Evolutionary conservation across 2,113 vertebrate species (phyloP).

Genomic region (Entomyzon cyanotis): DNA sequence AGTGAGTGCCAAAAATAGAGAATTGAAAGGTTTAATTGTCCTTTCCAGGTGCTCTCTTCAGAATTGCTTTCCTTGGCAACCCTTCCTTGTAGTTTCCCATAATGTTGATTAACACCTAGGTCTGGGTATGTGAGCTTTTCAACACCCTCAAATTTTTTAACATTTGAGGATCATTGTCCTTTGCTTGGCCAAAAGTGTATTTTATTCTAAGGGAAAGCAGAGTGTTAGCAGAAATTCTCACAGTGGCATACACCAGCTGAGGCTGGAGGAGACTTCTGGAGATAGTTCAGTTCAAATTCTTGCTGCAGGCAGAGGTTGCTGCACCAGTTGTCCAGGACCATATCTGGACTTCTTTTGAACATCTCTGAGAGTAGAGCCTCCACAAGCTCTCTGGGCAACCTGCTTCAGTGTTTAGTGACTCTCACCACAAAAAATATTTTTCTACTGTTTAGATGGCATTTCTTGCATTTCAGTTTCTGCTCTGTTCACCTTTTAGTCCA

Average conservation of each 20-base stretch:
- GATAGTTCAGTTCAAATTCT: neutral
- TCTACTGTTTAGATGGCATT: neutral
- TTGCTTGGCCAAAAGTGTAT: neutral
- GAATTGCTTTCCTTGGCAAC: conserved; percentile 32
- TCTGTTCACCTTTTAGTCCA: neutral
- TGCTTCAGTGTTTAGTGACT: neutral
- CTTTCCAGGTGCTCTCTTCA: conserved; percentile 45
- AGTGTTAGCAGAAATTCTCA: neutral
- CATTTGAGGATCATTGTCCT: neutral
- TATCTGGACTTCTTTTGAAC: neutral
- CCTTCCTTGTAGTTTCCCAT: neutral
- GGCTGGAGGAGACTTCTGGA: neutral
- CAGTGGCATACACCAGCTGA: neutral
- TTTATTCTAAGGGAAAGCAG: neutral
- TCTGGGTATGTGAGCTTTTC: neutral
- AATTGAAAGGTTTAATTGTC: conserved; percentile 13
- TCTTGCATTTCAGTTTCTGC: neutral
- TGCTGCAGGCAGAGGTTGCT: neutral
- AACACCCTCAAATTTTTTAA: neutral
- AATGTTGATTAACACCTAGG: neutral
- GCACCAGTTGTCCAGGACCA: neutral
- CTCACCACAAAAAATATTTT: neutral
- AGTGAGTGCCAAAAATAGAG: neutral
- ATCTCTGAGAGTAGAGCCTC: neutral
- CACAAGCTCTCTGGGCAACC: neutral